phyloP scores from a whole-genome alignment of 2,797 vertebrate species.

The Microchirus variegatus region DNA sequence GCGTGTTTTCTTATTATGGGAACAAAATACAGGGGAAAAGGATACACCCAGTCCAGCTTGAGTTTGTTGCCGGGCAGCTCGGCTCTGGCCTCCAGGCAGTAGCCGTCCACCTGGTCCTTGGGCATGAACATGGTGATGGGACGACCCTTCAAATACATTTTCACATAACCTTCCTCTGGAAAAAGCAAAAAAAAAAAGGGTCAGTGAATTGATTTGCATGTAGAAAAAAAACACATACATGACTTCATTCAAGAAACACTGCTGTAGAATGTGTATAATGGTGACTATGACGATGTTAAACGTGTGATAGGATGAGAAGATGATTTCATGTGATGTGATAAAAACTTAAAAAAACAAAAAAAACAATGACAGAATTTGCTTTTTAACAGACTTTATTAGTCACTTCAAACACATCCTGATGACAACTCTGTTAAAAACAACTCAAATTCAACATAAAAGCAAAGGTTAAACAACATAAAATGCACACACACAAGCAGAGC shows the following conservation, averaged over 20 bases:
- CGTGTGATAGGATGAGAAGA: constrained; percentile 5
- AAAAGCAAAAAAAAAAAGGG: constrained; percentile 78
- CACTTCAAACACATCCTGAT: constrained; percentile 58
- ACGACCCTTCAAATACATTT: constrained; percentile 98
- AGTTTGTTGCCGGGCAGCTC: constrained; percentile 93
- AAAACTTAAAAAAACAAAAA: constrained; percentile 35
- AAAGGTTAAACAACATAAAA: constrained; percentile 65
- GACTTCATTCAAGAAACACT: too few relatives aligned
- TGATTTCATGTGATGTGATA: constrained; percentile 7
- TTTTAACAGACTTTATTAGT: constrained; percentile 72
- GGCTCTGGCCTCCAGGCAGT: constrained; percentile 91
- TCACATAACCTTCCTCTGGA: constrained; percentile 98
- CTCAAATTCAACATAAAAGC: constrained; percentile 64
- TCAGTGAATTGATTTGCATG: constrained; percentile 40
- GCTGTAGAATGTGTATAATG: constrained; percentile 17
- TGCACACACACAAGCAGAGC: constrained; percentile 69
- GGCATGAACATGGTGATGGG: constrained; percentile 99
- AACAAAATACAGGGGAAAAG: constrained; percentile 75
- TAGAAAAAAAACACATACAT: constrained; percentile 7
- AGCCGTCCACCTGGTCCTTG: constrained; percentile 93
- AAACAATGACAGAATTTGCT: constrained; percentile 57
- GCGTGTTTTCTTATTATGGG: not conserved
- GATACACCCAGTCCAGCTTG: constrained; percentile 99
- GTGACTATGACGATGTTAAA: constrained; percentile 17
- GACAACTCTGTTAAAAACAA: constrained; percentile 42